These are phyloP conservation scores for Rhinophrynus dorsalis DNA, from an alignment of 2,797 vertebrate genomes.

Conservation along the genomic window DNA sequence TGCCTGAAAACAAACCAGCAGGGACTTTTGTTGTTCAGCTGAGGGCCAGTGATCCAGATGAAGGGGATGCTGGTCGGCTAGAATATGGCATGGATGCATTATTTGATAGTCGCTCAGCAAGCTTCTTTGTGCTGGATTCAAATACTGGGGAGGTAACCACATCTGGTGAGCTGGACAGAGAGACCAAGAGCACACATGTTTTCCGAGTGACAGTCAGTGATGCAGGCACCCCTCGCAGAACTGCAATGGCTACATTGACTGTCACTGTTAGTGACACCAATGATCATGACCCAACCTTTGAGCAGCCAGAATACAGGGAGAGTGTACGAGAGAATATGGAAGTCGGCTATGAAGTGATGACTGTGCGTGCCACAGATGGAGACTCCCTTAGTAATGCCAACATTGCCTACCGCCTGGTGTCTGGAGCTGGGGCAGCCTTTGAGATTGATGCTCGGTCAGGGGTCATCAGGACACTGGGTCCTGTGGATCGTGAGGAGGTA, in stretches of 20 bases:
- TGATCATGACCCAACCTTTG: slow-evolving; percentile 87
- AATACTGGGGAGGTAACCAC: slow-evolving; percentile 78
- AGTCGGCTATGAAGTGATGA: slow-evolving; percentile 91
- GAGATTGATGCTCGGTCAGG: slow-evolving; percentile 91
- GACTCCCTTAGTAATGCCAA: slow-evolving; percentile 89
- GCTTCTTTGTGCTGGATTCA: slow-evolving; percentile 81
- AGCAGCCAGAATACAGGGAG: slow-evolving; percentile 91
- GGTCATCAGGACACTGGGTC: slow-evolving; percentile 86
- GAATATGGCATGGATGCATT: slow-evolving; percentile 89
- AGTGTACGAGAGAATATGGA: slow-evolving; percentile 93
- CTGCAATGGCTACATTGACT: slow-evolving; percentile 89
- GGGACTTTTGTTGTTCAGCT: slow-evolving; percentile 81
- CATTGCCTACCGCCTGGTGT: slow-evolving; percentile 86
- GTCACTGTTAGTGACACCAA: slow-evolving; percentile 87
- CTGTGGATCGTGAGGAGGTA: slow-evolving; percentile 84
- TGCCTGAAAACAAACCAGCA: slow-evolving; percentile 83
- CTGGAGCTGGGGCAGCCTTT: slow-evolving; percentile 76
- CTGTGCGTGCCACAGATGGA: slow-evolving; percentile 88
- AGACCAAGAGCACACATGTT: slow-evolving; percentile 92
- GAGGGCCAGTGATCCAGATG: slow-evolving; percentile 81
- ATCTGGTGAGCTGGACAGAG: slow-evolving; percentile 80
- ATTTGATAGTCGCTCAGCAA: slow-evolving; percentile 91
- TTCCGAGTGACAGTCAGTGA: slow-evolving; percentile 87
- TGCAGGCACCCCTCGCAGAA: slow-evolving; percentile 79
- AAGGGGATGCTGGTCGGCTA: slow-evolving; percentile 82